Percentiles rank a stretch among this genome's conserved stretches.
These are phyloP conservation scores for Drosophila mojavensis DNA, from an alignment of 1,140 invertebrate species.

Conservation along the genomic window DNA sequence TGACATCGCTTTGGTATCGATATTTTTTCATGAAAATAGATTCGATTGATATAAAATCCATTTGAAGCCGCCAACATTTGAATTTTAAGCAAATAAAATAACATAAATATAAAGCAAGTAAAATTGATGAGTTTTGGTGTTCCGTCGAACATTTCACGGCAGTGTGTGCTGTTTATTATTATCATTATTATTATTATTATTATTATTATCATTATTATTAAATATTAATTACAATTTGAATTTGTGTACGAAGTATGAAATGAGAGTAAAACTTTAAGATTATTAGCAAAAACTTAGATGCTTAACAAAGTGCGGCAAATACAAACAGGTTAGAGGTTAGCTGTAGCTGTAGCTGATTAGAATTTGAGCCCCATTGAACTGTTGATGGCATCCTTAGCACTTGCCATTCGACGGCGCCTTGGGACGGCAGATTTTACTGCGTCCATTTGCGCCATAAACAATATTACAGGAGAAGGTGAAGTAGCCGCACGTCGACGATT, in stretches of 20 bases:
- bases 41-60: neutral
- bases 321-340: constrained; percentile 55
- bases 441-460: constrained; percentile 90
- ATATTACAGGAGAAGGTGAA: constrained; percentile 93
- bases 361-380: constrained; percentile 62
- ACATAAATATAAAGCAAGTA: too few species aligned
- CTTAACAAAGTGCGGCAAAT: constrained; percentile 58
- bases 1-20: neutral
- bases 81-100: too few species aligned
- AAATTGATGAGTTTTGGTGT: neutral
- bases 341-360: constrained; percentile 44
- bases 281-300: constrained; percentile 61
- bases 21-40: neutral
- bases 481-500: constrained; percentile 93
- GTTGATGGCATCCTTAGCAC: constrained; percentile 54
- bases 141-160: constrained; percentile 19
- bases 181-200: neutral
- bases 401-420: constrained; percentile 85
- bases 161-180: constrained; percentile 19
- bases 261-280: constrained; percentile 61
- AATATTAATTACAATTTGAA: constrained; percentile 75
- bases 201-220: constrained; percentile 55
- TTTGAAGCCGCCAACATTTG: neutral
- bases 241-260: constrained; percentile 51
- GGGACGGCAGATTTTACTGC: constrained; percentile 91